Evolutionary conservation across 2,113 vertebrate genomes (phyloP).

Genomic region (Artemisiospiza belli): DNA sequence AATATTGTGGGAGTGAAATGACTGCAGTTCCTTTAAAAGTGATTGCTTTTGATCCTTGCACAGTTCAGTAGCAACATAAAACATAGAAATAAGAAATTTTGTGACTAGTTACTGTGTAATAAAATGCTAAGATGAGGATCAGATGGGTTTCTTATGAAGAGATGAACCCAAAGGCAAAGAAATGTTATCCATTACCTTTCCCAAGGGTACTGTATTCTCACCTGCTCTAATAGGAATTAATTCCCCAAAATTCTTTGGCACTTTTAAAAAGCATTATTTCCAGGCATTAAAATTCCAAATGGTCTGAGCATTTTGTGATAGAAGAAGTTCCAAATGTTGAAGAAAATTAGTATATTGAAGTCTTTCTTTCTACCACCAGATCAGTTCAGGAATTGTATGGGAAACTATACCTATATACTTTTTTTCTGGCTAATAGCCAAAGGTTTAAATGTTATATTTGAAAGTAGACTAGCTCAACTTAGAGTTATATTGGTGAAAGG

Average conservation of each 20-base stretch:
- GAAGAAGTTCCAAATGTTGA: not conserved
- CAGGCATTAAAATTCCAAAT: not conserved
- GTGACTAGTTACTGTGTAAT: not conserved
- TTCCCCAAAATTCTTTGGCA: not conserved
- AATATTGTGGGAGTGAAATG: not conserved
- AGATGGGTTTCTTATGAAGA: not conserved
- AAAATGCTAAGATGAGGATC: not conserved
- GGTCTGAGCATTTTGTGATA: not conserved
- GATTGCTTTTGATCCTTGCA: conserved; percentile 2
- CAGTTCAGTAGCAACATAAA: not conserved
- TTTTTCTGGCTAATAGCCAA: not conserved
- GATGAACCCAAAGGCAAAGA: not conserved
- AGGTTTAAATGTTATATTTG: not conserved
- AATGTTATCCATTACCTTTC: not conserved
- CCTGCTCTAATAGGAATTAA: not conserved
- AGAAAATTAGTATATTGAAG: not conserved
- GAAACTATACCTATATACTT: not conserved
- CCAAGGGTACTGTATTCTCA: not conserved
- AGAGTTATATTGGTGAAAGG: not conserved
- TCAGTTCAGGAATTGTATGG: not conserved
- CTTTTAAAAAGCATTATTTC: not conserved
- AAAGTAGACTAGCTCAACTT: not conserved
- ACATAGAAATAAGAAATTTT: not conserved
- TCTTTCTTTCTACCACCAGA: not conserved
- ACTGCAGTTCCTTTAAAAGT: not conserved